Conservation (phyloP, 2,113 vertebrate species). For the Archocentrus centrarchus region DNA sequence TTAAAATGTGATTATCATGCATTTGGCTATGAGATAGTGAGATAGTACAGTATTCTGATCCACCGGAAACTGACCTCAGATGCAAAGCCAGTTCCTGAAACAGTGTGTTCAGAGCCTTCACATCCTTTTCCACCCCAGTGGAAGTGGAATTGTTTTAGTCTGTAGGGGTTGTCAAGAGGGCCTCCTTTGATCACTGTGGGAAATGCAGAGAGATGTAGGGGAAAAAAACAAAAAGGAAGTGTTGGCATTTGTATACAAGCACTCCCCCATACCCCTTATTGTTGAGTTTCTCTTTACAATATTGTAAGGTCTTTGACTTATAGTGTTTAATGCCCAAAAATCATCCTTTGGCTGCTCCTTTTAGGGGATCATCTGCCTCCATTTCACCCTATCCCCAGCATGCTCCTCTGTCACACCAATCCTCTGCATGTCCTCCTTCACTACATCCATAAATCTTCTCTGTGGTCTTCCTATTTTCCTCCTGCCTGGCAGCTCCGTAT, state of each 20-base stretch:
- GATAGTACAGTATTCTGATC: background rate
- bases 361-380: background rate
- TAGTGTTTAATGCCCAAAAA: background rate
- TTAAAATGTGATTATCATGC: background rate
- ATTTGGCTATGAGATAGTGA: background rate
- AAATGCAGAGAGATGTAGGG: background rate
- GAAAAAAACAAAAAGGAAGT: background rate
- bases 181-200: conserved; percentile 88
- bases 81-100: conserved; percentile 88
- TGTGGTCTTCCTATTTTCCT: background rate
- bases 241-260: background rate
- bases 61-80: conserved; percentile 85
- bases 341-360: background rate
- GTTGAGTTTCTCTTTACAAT: background rate
- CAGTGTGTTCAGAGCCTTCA: conserved; percentile 92
- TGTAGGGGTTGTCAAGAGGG: conserved; percentile 89
- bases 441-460: background rate
- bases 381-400: too few relatives aligned
- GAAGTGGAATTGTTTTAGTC: conserved; percentile 96
- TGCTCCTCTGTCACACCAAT: too few relatives aligned
- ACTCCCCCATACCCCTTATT: background rate
- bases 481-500: background rate
- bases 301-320: background rate
- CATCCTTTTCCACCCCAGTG: conserved; percentile 92
- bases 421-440: background rate